Evolutionary conservation across 2,888 invertebrate species (phyloP).

Genomic region (Proisotoma minuta): DNA sequence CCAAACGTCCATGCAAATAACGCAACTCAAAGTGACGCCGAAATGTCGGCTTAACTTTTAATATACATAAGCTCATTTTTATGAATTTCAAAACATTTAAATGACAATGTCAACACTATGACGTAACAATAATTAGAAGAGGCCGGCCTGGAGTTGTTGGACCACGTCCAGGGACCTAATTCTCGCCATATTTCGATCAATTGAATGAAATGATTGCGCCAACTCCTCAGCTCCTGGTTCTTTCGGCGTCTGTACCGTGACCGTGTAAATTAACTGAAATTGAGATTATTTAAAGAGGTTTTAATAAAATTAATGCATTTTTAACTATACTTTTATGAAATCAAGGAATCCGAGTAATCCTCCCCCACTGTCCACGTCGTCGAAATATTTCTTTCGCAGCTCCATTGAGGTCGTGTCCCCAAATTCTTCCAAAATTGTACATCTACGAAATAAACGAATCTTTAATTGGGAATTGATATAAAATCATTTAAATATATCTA

Average conservation of each 20-base stretch:
- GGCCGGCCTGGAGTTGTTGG: conserved; percentile 37
- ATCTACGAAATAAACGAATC: not conserved
- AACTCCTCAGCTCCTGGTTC: conserved; percentile 17
- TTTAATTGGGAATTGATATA: too few relatives aligned
- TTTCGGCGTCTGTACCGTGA: conserved; percentile 20
- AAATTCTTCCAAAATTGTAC: conserved; percentile 20
- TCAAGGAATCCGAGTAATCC: conserved; percentile 26
- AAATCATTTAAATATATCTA: conserved; percentile 10
- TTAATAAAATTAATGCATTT: not conserved
- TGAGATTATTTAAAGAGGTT: not conserved
- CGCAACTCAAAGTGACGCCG: too few relatives aligned
- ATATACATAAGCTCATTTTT: too few relatives aligned
- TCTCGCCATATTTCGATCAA: conserved; percentile 32
- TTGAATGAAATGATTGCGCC: conserved; percentile 24
- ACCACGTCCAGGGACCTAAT: conserved; percentile 35
- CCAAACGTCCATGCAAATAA: too few relatives aligned
- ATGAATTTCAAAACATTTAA: too few relatives aligned
- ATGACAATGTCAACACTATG: too few relatives aligned
- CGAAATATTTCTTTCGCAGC: conserved; percentile 19
- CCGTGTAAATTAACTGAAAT: conserved; percentile 29
- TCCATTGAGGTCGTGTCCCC: conserved; percentile 26
- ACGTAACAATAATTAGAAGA: too few relatives aligned
- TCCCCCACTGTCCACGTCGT: conserved; percentile 11
- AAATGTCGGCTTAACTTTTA: too few relatives aligned
- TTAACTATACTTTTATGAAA: conserved; percentile 25